A percentile compares a stretch with the other conserved stretches of the same genome.
Conservation (phyloP, 2,797 vertebrate species). For the Arctocebus calabarensis region DNA sequence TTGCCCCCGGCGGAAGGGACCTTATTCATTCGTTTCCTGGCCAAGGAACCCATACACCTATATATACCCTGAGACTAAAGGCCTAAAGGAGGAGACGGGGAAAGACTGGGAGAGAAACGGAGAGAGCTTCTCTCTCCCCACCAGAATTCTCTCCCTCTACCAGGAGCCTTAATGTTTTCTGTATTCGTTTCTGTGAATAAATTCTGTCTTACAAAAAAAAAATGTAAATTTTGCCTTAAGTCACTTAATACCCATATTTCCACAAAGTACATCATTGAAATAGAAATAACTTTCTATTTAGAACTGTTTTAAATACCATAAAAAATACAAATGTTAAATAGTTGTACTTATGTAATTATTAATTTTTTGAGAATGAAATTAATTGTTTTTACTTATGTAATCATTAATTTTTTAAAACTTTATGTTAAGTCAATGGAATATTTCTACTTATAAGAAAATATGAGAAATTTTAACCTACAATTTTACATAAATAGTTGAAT, state of each 20-base stretch:
- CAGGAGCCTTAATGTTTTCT: too few relatives aligned
- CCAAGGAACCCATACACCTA: too few relatives aligned
- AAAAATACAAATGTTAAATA: not conserved
- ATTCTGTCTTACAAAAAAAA: too few relatives aligned
- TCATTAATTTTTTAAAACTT: not conserved
- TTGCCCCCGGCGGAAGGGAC: too few relatives aligned
- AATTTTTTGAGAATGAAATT: too few relatives aligned
- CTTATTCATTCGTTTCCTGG: too few relatives aligned
- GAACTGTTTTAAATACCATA: not conserved
- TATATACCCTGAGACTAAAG: too few relatives aligned
- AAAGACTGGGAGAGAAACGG: too few relatives aligned
- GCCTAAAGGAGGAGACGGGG: too few relatives aligned
- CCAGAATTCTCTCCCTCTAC: too few relatives aligned
- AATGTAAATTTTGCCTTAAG: not conserved
- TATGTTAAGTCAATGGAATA: not conserved
- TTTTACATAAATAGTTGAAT: not conserved
- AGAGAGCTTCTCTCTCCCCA: too few relatives aligned
- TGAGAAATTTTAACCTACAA: not conserved
- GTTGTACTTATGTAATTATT: not conserved
- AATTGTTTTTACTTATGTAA: not conserved
- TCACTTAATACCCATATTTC: not conserved
- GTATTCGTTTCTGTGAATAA: too few relatives aligned
- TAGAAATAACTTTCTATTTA: not conserved
- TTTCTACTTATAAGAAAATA: not conserved
- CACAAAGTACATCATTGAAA: not conserved